phyloP scores from a whole-genome alignment of 2,888 invertebrate species.

The Latrodectus elegans region DNA sequence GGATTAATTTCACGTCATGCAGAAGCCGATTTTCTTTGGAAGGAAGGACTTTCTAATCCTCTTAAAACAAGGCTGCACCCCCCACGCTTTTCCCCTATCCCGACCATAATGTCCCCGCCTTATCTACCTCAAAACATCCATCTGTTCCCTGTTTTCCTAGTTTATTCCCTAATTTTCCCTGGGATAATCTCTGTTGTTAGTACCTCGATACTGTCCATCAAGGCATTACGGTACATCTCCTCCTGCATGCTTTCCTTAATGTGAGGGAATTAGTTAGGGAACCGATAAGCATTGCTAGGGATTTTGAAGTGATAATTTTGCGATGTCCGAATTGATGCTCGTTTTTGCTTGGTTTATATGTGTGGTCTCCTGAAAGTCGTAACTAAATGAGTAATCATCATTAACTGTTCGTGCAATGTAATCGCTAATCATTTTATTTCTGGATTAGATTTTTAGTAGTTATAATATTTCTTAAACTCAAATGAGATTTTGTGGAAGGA shows the following conservation, averaged over 20 bases:
- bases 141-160: constrained; percentile 47
- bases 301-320: neutral
- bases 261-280: constrained; percentile 35
- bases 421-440: no score
- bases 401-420: no score
- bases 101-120: constrained; percentile 56
- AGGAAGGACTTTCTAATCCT: constrained; percentile 30
- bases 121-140: constrained; percentile 68
- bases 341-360: no score
- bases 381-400: no score
- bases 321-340: no score
- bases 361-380: no score
- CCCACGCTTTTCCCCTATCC: constrained; percentile 11
- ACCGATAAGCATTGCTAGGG: constrained; percentile 19
- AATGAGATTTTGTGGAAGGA: no score
- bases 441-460: no score
- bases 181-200: constrained; percentile 54
- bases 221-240: constrained; percentile 39
- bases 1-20: constrained; percentile 38
- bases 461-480: no score
- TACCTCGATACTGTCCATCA: constrained; percentile 57
- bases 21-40: constrained; percentile 20
- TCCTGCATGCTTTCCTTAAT: neutral
- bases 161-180: constrained; percentile 37
- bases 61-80: constrained; percentile 44